A percentile compares a stretch with the other conserved stretches of the same genome.
These are phyloP conservation scores for Stichodactyla helianthus DNA, from an alignment of 64 coral and sea anemone species.

Conservation along the genomic window DNA sequence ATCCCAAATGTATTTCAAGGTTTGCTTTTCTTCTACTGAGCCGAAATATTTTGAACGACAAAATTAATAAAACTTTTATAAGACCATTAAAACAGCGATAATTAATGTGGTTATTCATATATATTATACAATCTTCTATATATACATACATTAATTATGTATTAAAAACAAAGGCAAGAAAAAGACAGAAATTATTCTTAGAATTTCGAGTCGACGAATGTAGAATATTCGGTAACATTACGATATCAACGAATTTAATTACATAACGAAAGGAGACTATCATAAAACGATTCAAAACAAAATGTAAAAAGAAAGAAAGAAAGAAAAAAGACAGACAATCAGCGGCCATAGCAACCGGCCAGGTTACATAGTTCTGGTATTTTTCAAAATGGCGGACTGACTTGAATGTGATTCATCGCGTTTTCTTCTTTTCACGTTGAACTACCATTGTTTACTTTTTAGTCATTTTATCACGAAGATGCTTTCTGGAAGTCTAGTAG, in stretches of 20 bases:
- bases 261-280: no score
- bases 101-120: neutral
- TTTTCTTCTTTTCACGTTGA: neutral
- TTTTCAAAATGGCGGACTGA: constrained; percentile 21
- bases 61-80: neutral
- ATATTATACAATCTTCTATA: neutral
- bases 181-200: neutral
- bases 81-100: neutral
- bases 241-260: no score
- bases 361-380: neutral
- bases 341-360: constrained; percentile 12
- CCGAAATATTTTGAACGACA: neutral
- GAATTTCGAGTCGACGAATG: neutral
- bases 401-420: neutral
- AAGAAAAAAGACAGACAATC: neutral
- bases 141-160: neutral
- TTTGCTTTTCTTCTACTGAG: neutral
- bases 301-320: neutral
- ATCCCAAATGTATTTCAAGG: neutral
- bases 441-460: neutral
- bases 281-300: neutral
- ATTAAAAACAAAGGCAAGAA: neutral
- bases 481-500: constrained; percentile 80
- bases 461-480: constrained; percentile 34
- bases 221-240: no score